Conservation (phyloP, 2,113 vertebrate genomes). For the Colaptes auratus region DNA sequence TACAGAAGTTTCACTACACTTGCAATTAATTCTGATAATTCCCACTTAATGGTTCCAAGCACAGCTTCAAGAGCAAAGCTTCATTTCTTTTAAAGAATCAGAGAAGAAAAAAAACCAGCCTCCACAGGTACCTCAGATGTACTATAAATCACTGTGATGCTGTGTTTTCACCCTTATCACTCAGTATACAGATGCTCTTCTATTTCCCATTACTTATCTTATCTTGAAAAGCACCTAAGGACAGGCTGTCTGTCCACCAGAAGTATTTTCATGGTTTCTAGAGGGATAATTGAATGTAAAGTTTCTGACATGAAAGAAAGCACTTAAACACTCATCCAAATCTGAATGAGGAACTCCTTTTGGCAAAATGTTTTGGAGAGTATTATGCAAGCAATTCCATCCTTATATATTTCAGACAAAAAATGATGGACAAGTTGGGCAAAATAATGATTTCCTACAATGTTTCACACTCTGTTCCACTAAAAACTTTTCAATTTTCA, state of each 20-base stretch:
- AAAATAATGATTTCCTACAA: background rate
- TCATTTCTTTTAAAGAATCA: conserved; percentile 11
- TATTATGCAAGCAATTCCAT: background rate
- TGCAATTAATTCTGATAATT: conserved; percentile 9
- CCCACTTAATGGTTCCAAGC: background rate
- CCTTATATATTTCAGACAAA: background rate
- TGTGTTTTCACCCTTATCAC: conserved; percentile 25
- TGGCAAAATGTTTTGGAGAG: background rate
- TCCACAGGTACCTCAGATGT: background rate
- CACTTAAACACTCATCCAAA: background rate
- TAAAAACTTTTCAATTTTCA: background rate
- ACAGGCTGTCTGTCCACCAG: background rate
- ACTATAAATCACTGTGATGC: conserved; percentile 38
- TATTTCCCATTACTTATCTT: conserved; percentile 27
- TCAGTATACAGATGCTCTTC: background rate
- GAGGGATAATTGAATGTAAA: background rate
- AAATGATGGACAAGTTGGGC: background rate
- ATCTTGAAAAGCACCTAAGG: conserved; percentile 38
- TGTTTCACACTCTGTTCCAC: background rate
- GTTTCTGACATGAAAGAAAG: background rate
- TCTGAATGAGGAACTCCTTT: background rate
- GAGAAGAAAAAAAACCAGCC: background rate
- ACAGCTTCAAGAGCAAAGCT: background rate
- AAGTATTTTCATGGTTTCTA: background rate
- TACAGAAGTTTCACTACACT: background rate